These are phyloP conservation scores for Equus przewalskii DNA, from an alignment of 2,113 vertebrate species.

Conservation along the genomic window DNA sequence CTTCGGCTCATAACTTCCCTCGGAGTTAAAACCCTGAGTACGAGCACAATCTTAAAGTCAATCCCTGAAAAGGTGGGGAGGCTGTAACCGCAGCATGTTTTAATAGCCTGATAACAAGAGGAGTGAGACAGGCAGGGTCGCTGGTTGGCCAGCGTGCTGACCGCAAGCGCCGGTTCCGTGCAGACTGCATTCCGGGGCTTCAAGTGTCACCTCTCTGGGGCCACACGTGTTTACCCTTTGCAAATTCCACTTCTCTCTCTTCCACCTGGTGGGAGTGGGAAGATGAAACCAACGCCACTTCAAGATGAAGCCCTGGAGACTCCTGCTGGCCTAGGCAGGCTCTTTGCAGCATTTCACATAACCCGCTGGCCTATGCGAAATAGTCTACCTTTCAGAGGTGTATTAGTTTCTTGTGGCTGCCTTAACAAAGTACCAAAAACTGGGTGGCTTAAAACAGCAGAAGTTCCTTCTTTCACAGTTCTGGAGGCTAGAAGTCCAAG, in stretches of 20 bases:
- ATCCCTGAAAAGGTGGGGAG: not conserved
- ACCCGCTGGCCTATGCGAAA: not conserved
- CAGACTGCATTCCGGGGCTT: conserved; percentile 68
- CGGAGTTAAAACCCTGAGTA: not conserved
- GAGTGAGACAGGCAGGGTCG: conserved; percentile 56
- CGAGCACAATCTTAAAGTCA: not conserved
- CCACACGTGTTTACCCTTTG: conserved; percentile 45
- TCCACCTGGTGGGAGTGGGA: not conserved
- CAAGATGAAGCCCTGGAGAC: not conserved
- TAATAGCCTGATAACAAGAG: not conserved
- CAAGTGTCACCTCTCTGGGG: conserved; percentile 34
- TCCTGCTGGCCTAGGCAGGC: not conserved
- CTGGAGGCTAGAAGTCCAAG: not conserved
- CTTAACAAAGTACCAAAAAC: not conserved
- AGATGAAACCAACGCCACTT: not conserved
- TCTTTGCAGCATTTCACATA: too few relatives aligned
- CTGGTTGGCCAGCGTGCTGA: not conserved
- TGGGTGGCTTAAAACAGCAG: not conserved
- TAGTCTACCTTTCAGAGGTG: not conserved
- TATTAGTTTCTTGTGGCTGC: not conserved
- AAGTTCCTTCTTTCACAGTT: not conserved
- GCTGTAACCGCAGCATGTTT: not conserved
- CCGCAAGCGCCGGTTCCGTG: conserved; percentile 45
- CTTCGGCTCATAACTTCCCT: not conserved
- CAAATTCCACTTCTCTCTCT: not conserved